Base-by-base conservation (phyloP, 1,140 invertebrate species). In the Vanessa atalanta region DNA sequence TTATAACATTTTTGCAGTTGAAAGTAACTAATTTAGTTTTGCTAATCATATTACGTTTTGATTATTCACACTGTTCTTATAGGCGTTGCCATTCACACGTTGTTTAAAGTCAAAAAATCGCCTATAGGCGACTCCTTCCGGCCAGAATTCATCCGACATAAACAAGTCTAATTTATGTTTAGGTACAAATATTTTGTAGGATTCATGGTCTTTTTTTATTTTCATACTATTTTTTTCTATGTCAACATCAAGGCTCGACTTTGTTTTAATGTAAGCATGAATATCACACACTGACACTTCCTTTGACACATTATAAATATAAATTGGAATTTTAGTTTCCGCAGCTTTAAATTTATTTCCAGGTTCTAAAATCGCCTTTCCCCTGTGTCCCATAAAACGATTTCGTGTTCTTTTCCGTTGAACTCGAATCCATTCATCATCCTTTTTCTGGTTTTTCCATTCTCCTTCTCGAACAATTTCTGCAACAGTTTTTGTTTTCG, bases 161-260 rank as follows among this genome's bases (percentile, higher is more conserved):
- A 82, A 82, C 15, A 68, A 47, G 23, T 70, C 65, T 53, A 77
- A 20, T 57, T 74, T 77, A 50, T 74, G 47, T 63, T 79, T 79
- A 12, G 79, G 72, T 47, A 81, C 76, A 70, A 75, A 81, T 57
- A 78, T 48, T 66, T 81, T 78, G 37, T 70, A 78, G 1, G 72
- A 50, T 13, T 80, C 53, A 53, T 80, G 78, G 1, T 71, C 23
- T 20, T 75, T 80, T 23, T 15, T 43, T 47, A n/a, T 50, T 51
- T 73, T 78, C 79, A 77, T 81, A 51, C 65, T 60, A n/a, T 74
- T 57, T 72, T 75, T 78, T 55, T 72, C 57, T 31, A 81, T 11
- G 0, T 31, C 53, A 43, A 81, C 74, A 26, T 14, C 47, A 43
- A 75, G 37, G 13, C 69, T 66, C 11, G 74, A 26, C 55, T 78